Conservation (phyloP, 2,888 invertebrate genomes). For the Strigamia maritima region DNA sequence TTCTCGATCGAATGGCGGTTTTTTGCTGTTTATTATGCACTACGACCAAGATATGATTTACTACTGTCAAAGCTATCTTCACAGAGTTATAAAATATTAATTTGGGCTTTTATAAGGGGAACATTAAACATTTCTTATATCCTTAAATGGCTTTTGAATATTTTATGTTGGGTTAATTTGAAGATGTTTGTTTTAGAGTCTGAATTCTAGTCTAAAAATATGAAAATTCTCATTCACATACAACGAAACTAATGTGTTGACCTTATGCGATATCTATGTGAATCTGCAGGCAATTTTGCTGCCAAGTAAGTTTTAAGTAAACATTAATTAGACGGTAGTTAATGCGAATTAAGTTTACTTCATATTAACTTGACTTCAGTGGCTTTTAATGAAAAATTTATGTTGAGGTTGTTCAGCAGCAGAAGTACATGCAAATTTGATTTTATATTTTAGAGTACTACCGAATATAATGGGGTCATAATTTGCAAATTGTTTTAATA, state of each 20-base stretch:
- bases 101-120: not conserved
- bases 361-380: not conserved
- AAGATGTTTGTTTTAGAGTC: not conserved
- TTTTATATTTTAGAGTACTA: too few species aligned
- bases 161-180: not conserved
- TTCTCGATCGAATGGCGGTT: not conserved
- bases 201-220: not conserved
- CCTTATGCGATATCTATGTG: not conserved
- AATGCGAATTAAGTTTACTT: constrained; percentile 5
- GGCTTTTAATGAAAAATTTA: not conserved
- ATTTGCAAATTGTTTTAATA: too few species aligned
- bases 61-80: not conserved
- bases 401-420: not conserved
- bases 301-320: not conserved
- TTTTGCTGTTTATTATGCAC: not conserved
- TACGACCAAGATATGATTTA: not conserved
- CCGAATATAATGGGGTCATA: too few species aligned
- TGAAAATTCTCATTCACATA: not conserved
- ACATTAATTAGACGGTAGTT: constrained; percentile 2
- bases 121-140: not conserved
- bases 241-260: not conserved
- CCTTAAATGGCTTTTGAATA: not conserved
- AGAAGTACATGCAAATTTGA: not conserved
- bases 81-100: not conserved
- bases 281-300: constrained; percentile 5